These are phyloP conservation scores for Rachycentron canadum DNA, from an alignment of 2,797 vertebrate genomes.

Conservation along the genomic window DNA sequence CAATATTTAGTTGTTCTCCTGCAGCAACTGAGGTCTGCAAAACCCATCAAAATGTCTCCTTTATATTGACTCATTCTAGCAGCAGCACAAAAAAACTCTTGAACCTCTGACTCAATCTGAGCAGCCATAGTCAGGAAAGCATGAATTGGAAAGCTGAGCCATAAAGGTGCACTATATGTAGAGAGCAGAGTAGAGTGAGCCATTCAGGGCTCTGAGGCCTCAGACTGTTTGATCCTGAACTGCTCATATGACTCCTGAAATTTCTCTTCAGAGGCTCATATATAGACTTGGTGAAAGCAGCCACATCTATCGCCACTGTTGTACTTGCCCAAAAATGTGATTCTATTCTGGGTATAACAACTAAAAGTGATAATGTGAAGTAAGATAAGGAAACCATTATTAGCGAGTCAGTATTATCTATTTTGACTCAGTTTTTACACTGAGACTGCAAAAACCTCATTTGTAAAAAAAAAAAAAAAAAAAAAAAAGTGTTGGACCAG, in stretches of 20 bases:
- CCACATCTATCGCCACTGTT: conserved; percentile 46
- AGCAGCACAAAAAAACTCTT: conserved; percentile 63
- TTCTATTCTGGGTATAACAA: conserved; percentile 51
- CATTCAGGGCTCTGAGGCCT: conserved; percentile 59
- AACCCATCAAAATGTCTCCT: conserved; percentile 64
- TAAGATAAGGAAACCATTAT: conserved; percentile 64
- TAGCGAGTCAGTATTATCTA: conserved; percentile 54
- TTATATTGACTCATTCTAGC: conserved; percentile 61
- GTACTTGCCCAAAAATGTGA: conserved; percentile 30
- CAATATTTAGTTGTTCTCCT: conserved; percentile 50
- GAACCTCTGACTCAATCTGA: conserved; percentile 70
- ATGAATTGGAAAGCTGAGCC: conserved; percentile 50
- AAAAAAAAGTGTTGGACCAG: conserved; percentile 32
- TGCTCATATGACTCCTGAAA: conserved; percentile 69
- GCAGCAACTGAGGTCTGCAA: conserved; percentile 52
- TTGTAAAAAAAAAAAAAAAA: conserved; percentile 32
- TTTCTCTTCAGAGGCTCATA: conserved; percentile 46
- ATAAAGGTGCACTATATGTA: conserved; percentile 67
- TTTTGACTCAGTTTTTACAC: conserved; percentile 56
- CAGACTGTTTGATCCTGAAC: conserved; percentile 72
- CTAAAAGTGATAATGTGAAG: conserved; percentile 47
- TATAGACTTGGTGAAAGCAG: conserved; percentile 29
- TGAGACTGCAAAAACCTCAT: conserved; percentile 45
- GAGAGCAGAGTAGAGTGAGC: conserved; percentile 65
- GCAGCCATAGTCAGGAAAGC: conserved; percentile 42